A percentile compares a stretch with the other conserved stretches of the same genome.
Evolutionary conservation across 2,888 invertebrate genomes (phyloP).

Genomic region (Caenorhabditis sp.): DNA sequence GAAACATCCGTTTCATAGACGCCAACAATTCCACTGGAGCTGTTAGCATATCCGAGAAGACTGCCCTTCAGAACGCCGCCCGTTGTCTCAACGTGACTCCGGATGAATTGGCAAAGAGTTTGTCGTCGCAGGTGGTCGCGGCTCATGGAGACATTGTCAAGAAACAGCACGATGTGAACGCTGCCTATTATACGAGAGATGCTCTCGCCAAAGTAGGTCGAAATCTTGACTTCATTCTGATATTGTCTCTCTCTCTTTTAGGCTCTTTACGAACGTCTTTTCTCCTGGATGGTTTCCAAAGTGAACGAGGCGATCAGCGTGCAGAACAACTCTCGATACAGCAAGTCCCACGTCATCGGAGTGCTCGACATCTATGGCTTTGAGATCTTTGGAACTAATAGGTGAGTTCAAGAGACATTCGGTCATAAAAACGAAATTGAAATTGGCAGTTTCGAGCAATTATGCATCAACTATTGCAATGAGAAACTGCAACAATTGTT

Average conservation of each 20-base stretch:
- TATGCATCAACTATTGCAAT: conserved; percentile 99
- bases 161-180: conserved; percentile 89
- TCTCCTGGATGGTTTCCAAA: conserved; percentile 92
- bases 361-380: conserved; percentile 99
- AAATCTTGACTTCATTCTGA: no score
- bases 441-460: conserved; percentile 87
- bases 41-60: conserved; percentile 50
- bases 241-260: no score
- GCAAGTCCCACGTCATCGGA: conserved; percentile 89
- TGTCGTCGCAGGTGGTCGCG: conserved; percentile 89
- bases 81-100: conserved; percentile 84
- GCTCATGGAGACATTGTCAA: conserved; percentile 93
- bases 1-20: conserved; percentile 79
- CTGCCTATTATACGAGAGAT: conserved; percentile 91
- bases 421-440: background rate
- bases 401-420: conserved; percentile 80
- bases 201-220: conserved; percentile 89
- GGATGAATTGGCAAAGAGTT: conserved; percentile 85
- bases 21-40: conserved; percentile 55
- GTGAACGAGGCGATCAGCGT: conserved; percentile 90
- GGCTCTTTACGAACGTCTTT: conserved; percentile 89
- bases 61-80: conserved; percentile 82
- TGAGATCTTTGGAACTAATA: conserved; percentile 96
- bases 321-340: conserved; percentile 74
- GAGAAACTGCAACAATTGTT: conserved; percentile 98